These are phyloP conservation scores for Lepidocolaptes lacrymiger DNA, from an alignment of 2,797 vertebrate species.

Conservation along the genomic window DNA sequence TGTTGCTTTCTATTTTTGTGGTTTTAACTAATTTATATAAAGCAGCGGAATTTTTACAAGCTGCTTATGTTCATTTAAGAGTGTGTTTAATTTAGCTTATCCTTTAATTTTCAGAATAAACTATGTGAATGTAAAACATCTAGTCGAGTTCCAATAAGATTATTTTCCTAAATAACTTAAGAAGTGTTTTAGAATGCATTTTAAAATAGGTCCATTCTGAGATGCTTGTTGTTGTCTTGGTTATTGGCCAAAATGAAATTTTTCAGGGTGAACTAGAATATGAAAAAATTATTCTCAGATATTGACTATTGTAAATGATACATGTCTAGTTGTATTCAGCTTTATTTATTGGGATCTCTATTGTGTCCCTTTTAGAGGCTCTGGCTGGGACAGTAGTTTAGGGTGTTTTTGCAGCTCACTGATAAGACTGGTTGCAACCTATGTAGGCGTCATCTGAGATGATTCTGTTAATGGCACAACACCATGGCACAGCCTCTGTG, in stretches of 20 bases:
- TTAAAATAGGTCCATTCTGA: not conserved
- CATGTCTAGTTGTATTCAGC: not conserved
- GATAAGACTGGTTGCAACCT: not conserved
- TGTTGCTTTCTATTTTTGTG: not conserved
- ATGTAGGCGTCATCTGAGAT: not conserved
- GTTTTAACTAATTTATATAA: not conserved
- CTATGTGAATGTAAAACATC: not conserved
- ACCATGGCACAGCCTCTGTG: accelerated
- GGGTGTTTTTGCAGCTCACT: not conserved
- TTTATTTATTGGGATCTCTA: not conserved
- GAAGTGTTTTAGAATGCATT: not conserved
- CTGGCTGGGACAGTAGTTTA: not conserved
- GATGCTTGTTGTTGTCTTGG: not conserved
- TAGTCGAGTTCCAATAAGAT: not conserved
- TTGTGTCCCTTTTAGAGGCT: not conserved
- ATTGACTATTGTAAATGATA: not conserved
- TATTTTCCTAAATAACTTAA: not conserved
- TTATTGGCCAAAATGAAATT: not conserved
- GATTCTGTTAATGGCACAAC: not conserved
- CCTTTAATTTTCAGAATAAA: conserved; percentile 7
- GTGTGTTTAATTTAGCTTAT: not conserved
- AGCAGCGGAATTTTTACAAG: not conserved
- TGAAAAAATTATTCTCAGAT: not conserved
- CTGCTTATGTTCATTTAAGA: not conserved
- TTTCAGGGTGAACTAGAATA: not conserved